These are phyloP conservation scores for Orthonychiurus folsomi DNA, from an alignment of 2,888 invertebrate genomes.

Conservation along the genomic window DNA sequence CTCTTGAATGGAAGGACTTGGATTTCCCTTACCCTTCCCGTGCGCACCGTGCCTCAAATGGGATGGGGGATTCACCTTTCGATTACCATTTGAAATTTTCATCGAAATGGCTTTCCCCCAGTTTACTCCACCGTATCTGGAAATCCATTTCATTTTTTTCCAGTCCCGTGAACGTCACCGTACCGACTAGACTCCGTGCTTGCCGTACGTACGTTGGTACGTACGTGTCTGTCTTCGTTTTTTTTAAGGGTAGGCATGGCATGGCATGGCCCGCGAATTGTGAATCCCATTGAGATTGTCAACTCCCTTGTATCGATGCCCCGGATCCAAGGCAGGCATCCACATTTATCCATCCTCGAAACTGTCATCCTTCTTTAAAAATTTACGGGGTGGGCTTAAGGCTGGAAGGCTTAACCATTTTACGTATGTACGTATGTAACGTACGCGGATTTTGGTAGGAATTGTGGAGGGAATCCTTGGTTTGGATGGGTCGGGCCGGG, in stretches of 20 bases:
- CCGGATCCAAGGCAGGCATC: neutral
- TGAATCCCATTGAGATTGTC: neutral
- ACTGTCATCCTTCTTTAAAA: neutral
- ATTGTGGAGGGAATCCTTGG: no score
- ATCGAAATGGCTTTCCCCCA: neutral
- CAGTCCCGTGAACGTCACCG: neutral
- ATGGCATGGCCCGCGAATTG: no score
- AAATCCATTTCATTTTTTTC: conserved; percentile 1
- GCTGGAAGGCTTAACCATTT: no score
- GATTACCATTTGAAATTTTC: conserved; percentile 1
- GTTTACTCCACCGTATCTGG: neutral
- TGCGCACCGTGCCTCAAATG: neutral
- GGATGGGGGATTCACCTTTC: conserved; percentile 1
- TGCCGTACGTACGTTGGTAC: no score
- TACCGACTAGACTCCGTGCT: no score
- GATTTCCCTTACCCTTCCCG: neutral
- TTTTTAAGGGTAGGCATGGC: no score
- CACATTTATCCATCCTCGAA: neutral
- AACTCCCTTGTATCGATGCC: neutral
- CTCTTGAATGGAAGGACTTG: neutral
- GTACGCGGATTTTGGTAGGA: no score
- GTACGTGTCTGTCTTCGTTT: no score
- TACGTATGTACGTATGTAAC: no score
- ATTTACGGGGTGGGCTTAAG: no score
- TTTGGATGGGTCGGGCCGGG: no score